These are phyloP conservation scores for Salvator merianae DNA, from an alignment of 2,113 vertebrate species.

Conservation along the genomic window DNA sequence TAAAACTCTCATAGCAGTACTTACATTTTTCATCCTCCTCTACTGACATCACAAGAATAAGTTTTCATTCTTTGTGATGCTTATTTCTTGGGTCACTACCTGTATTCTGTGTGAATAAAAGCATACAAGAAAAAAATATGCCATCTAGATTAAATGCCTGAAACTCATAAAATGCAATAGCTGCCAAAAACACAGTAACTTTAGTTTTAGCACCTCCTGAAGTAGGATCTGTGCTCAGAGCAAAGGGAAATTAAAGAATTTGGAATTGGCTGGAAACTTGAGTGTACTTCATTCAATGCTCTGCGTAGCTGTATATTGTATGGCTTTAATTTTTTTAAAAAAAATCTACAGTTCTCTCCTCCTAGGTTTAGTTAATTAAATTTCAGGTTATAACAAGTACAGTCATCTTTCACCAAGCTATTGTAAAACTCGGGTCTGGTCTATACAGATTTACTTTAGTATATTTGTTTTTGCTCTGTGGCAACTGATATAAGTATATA, in stretches of 20 bases:
- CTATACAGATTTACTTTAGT: too few relatives aligned
- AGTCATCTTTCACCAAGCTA: too few relatives aligned
- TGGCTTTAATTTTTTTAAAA: not conserved
- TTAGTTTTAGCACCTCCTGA: not conserved
- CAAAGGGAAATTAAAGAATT: not conserved
- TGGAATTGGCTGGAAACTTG: not conserved
- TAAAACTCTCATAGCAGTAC: not conserved
- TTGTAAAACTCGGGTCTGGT: too few relatives aligned
- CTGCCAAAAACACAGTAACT: not conserved
- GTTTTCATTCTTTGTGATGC: too few relatives aligned
- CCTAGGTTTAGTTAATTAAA: not conserved
- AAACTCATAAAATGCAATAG: not conserved
- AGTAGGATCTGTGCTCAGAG: not conserved
- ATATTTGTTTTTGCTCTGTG: too few relatives aligned
- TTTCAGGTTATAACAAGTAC: too few relatives aligned
- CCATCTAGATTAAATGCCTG: not conserved
- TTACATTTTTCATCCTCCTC: not conserved
- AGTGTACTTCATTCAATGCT: not conserved
- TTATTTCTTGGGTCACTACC: not conserved
- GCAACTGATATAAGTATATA: too few relatives aligned
- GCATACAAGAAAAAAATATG: not conserved
- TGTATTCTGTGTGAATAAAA: not conserved
- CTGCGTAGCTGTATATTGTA: not conserved
- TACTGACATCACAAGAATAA: too few relatives aligned
- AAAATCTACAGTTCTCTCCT: not conserved